Conservation (phyloP, 2,888 invertebrate species). For the Darwinula stevensoni region DNA sequence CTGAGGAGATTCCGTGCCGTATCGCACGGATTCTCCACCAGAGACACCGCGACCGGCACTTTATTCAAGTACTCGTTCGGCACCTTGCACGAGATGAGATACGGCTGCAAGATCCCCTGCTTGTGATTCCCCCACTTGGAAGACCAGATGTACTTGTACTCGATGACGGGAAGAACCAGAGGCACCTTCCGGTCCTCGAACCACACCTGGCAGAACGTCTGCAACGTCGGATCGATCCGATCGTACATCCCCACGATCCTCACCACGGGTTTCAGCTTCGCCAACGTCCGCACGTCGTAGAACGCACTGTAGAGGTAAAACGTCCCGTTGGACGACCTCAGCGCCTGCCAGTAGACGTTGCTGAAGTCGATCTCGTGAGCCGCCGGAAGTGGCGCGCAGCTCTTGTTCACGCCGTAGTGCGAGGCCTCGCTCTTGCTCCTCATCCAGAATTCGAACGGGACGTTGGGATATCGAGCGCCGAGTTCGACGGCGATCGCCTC, state of each 20-base stretch:
- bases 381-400: constrained; percentile 55
- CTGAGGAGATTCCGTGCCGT: constrained; percentile 51
- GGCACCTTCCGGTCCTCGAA: constrained; percentile 55
- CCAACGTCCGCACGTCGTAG: constrained; percentile 40
- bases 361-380: constrained; percentile 73
- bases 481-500: constrained; percentile 16
- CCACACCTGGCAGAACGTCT: constrained; percentile 65
- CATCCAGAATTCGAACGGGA: constrained; percentile 60
- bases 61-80: constrained; percentile 25
- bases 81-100: constrained; percentile 58
- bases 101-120: constrained; percentile 67
- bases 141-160: constrained; percentile 82
- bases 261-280: constrained; percentile 42
- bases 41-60: constrained; percentile 49
- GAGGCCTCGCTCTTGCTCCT: constrained; percentile 43
- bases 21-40: constrained; percentile 57
- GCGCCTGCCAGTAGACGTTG: constrained; percentile 72
- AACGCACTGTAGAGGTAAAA: constrained; percentile 73
- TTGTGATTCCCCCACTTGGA: constrained; percentile 80
- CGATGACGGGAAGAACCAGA: constrained; percentile 35
- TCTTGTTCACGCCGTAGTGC: constrained; percentile 24
- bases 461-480: constrained; percentile 43
- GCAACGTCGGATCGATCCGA: constrained; percentile 48
- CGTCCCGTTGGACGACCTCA: constrained; percentile 50
- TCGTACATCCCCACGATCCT: constrained; percentile 66